A percentile compares a stretch with the other conserved stretches of the same genome.
These are phyloP conservation scores for Euwallacea similis DNA, from an alignment of 1,140 invertebrate species.

Conservation along the genomic window DNA sequence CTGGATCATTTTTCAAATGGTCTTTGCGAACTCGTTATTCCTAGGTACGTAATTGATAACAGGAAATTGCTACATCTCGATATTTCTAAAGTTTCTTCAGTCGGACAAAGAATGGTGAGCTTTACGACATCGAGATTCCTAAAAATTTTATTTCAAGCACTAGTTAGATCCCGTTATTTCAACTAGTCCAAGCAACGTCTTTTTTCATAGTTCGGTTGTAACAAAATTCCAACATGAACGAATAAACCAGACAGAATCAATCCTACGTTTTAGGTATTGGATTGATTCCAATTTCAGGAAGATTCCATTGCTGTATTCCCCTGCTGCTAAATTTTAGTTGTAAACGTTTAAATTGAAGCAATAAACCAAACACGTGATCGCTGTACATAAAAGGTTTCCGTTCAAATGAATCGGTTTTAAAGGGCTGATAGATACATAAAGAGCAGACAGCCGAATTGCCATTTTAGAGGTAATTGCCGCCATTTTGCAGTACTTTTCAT, in stretches of 20 bases:
- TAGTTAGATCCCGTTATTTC: too few species aligned
- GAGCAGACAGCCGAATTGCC: slow-evolving; percentile 10
- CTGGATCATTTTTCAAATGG: slow-evolving; percentile 1
- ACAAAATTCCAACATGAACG: neutral
- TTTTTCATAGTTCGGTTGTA: too few species aligned
- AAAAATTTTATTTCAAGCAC: too few species aligned
- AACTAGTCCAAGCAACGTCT: too few species aligned
- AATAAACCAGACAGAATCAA: slow-evolving; percentile 20
- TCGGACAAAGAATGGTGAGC: too few species aligned
- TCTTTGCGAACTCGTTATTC: neutral
- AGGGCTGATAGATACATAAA: slow-evolving; percentile 20
- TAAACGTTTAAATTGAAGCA: slow-evolving; percentile 34
- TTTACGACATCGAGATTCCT: too few species aligned
- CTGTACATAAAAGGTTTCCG: slow-evolving; percentile 31
- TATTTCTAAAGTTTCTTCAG: too few species aligned
- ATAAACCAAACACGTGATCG: slow-evolving; percentile 34
- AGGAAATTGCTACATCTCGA: too few species aligned
- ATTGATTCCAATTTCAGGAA: slow-evolving; percentile 23
- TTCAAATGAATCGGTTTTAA: slow-evolving; percentile 25
- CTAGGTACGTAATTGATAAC: neutral
- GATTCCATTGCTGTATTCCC: slow-evolving; percentile 29
- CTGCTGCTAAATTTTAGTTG: slow-evolving; percentile 24
- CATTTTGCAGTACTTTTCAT: slow-evolving; percentile 20
- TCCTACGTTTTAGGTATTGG: neutral
- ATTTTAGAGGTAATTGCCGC: slow-evolving; percentile 25